phyloP scores from a whole-genome alignment of 2,888 invertebrate genomes.

The Cylloceria caligata region DNA sequence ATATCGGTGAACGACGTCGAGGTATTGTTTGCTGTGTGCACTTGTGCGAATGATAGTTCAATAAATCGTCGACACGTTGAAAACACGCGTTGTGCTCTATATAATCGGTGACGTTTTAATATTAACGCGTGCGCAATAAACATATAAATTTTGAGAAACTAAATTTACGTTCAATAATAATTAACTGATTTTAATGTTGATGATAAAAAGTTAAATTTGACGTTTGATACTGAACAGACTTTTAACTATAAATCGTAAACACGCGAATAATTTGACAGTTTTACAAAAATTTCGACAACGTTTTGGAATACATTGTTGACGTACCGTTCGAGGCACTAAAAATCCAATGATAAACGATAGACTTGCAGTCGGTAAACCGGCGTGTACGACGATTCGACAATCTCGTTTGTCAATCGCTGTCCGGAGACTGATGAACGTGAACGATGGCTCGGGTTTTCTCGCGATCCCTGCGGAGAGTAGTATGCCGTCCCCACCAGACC shows the following conservation, averaged over 20 bases:
- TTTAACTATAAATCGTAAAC: too few species aligned
- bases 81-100: not conserved
- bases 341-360: not conserved
- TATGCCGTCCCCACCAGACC: slow-evolving; percentile 37
- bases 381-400: slow-evolving; percentile 17
- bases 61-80: slow-evolving; percentile 1
- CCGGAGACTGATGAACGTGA: slow-evolving; percentile 60
- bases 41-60: slow-evolving; percentile 1
- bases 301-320: slow-evolving; percentile 8
- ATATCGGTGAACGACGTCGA: not conserved
- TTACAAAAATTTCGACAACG: not conserved
- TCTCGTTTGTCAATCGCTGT: slow-evolving; percentile 64
- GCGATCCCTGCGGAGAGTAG: slow-evolving; percentile 31
- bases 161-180: not conserved
- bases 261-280: not conserved
- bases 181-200: not conserved
- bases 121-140: slow-evolving; percentile 16
- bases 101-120: slow-evolving; percentile 21
- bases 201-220: not conserved
- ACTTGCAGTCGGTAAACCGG: not conserved
- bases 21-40: not conserved
- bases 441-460: slow-evolving; percentile 59
- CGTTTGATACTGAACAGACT: not conserved
- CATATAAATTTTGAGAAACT: not conserved
- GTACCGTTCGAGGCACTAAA: slow-evolving; percentile 20